phyloP scores from a whole-genome alignment of 2,113 vertebrate species.

The Microtus ochrogaster region DNA sequence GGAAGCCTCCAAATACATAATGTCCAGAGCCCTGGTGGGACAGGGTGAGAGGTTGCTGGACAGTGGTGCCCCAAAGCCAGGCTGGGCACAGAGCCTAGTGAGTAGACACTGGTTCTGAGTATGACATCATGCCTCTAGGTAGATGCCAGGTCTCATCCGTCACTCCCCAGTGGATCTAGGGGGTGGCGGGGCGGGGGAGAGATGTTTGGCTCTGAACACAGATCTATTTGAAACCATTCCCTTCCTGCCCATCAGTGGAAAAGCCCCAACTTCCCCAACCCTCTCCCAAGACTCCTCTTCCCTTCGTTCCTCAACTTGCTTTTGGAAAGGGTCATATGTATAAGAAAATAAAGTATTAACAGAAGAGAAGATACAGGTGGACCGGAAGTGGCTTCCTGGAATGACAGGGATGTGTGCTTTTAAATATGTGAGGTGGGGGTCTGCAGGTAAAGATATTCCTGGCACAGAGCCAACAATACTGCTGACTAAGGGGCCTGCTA shows the following conservation, averaged over 20 bases:
- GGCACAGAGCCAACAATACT: background rate
- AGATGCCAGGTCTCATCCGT: constrained; percentile 78
- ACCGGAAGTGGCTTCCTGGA: background rate
- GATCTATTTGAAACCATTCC: constrained; percentile 9
- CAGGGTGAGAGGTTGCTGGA: constrained; percentile 44
- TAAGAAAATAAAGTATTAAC: constrained; percentile 25
- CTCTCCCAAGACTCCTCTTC: background rate
- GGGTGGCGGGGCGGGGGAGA: background rate
- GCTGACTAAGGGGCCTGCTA: background rate
- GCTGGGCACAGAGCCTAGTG: constrained; percentile 71
- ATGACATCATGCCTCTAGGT: constrained; percentile 80
- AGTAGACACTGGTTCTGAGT: constrained; percentile 55
- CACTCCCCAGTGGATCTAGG: constrained; percentile 43
- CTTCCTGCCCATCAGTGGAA: background rate
- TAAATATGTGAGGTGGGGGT: background rate
- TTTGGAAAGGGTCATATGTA: background rate
- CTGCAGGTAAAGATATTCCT: background rate
- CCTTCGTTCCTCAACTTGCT: constrained; percentile 15
- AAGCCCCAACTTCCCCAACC: constrained; percentile 7
- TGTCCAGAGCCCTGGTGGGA: background rate
- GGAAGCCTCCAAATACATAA: background rate
- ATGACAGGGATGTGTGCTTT: background rate
- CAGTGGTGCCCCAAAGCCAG: constrained; percentile 59
- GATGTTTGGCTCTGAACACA: background rate
- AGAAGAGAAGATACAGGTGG: background rate